These are phyloP conservation scores for Diplodus puntazzo DNA, from an alignment of 2,797 vertebrate species.

Conservation along the genomic window DNA sequence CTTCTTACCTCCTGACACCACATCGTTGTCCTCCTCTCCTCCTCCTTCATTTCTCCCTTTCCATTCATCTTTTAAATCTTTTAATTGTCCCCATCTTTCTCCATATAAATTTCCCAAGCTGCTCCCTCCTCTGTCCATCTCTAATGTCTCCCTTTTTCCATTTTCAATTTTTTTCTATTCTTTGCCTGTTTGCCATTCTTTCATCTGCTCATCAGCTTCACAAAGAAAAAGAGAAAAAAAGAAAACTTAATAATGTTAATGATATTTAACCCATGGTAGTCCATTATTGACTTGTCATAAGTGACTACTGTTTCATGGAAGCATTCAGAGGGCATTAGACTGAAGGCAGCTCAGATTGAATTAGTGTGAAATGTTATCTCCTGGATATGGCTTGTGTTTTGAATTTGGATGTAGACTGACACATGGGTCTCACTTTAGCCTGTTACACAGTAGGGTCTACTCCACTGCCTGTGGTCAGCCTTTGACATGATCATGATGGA, in stretches of 20 bases:
- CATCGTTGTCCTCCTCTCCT: neutral
- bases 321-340: constrained; percentile 40
- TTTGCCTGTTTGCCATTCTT: too few relatives aligned
- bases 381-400: constrained; percentile 52
- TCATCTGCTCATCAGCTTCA: neutral
- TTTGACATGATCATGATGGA: constrained; percentile 36
- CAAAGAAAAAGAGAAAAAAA: neutral
- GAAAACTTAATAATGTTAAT: neutral
- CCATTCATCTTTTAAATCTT: too few relatives aligned
- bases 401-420: constrained; percentile 46
- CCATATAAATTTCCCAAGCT: neutral
- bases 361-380: constrained; percentile 67
- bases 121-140: neutral
- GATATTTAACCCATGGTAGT: constrained; percentile 27
- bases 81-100: too few relatives aligned
- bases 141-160: neutral
- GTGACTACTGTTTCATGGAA: constrained; percentile 60
- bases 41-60: neutral
- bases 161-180: neutral
- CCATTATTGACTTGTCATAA: constrained; percentile 41
- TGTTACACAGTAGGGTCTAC: constrained; percentile 28
- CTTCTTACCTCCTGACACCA: neutral
- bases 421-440: constrained; percentile 17
- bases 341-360: constrained; percentile 55
- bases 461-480: constrained; percentile 23